phyloP scores from a whole-genome alignment of 2,113 vertebrate species.

The Brachyistius frenatus region DNA sequence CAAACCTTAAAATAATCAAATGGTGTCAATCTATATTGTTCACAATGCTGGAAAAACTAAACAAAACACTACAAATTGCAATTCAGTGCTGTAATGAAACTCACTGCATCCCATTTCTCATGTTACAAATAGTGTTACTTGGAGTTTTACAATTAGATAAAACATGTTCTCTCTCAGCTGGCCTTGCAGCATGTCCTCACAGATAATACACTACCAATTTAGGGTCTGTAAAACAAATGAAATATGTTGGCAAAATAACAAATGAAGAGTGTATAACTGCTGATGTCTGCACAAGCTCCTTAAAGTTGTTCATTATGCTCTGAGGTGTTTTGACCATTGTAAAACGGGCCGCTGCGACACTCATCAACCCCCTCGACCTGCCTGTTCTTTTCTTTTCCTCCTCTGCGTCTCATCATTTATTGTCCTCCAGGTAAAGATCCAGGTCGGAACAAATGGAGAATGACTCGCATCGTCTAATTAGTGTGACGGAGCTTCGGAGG shows the following conservation, averaged over 20 bases:
- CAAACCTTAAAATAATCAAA: constrained; percentile 59
- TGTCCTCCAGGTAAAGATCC: constrained; percentile 48
- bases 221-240: constrained; percentile 6
- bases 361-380: constrained; percentile 61
- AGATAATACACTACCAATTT: constrained; percentile 16
- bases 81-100: constrained; percentile 40
- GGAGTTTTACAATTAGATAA: constrained; percentile 45
- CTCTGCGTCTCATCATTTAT: constrained; percentile 45
- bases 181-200: background rate
- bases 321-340: constrained; percentile 54
- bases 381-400: constrained; percentile 29
- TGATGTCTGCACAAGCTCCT: constrained; percentile 48
- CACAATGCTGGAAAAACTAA: constrained; percentile 26
- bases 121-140: constrained; percentile 33
- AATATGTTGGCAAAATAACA: constrained; percentile 31
- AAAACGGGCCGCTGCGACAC: constrained; percentile 47
- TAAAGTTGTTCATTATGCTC: constrained; percentile 38
- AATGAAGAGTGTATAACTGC: constrained; percentile 27
- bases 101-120: constrained; percentile 25
- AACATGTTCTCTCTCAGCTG: constrained; percentile 9
- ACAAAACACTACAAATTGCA: constrained; percentile 42
- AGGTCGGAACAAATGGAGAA: constrained; percentile 58
- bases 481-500: constrained; percentile 70
- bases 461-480: constrained; percentile 79
- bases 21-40: constrained; percentile 51